Evolutionary conservation across 1,140 invertebrate species (phyloP), one percentile per base, ranked within the genome.

Genomic region (Neomicropteryx cornuta): DNA sequence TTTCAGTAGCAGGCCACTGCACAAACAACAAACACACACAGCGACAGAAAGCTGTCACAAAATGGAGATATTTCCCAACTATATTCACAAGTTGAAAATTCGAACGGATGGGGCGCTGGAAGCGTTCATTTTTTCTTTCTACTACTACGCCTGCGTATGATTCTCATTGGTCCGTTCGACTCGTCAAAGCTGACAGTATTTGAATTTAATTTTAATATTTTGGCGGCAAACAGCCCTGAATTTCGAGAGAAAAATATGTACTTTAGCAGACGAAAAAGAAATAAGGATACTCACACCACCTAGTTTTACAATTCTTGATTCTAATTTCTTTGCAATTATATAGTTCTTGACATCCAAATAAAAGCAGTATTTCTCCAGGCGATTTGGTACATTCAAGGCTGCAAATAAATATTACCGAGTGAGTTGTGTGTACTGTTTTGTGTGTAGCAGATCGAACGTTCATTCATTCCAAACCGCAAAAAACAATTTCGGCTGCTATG

Each of bases 311-410:
- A 81, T 73, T 55, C 71, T 73, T 34, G 59, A 55, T 46, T 79
- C 76, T 64, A 81, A 60, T 40, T 73, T 74, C 49, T 63, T 56
- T 41, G 72, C 65, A 18, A 72, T 51, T 42, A 62, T 67, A 66
- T 76, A 68, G 48, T 77, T 78, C 57, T 77, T 76, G 41, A 81
- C 71, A 47, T 81, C 77, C 68, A 81, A 72, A 57, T 80, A 81
- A 64, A 81, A 81, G 43, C 68, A 74, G 43, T 75, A 76, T 50
- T 73, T 73, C 38, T 62, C 58, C 46, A 75, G 58, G 30, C 70
- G 70, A 49, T 71, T 72, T 22, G 61, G 56, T 43, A 68, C 65
- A 46, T 60, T 71, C 48, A 33, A 27, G 18, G 41, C 41, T 43
- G 41, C 38, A 43, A 43, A 43, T 33, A 43, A 34, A 43, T 34